Evolutionary conservation across 2,797 vertebrate genomes (phyloP), one percentile per base, ranked within the genome.

Genomic region (Danio tinwini): DNA sequence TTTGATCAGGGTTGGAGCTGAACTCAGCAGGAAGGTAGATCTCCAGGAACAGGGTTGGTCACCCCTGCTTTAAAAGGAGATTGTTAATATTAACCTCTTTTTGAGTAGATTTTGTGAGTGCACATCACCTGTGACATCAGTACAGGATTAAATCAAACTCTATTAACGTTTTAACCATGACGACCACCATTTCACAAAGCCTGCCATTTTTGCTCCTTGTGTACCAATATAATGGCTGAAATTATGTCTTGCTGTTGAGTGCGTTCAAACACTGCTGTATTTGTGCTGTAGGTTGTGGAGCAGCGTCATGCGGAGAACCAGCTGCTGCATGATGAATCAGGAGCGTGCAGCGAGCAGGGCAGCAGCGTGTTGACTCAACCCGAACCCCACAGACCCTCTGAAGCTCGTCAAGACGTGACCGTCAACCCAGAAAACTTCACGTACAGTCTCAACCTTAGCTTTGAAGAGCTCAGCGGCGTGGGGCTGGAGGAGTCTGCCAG

Each of bases 361-460:
- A 77, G 92, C 39, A 61, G 81, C 29, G 44, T 89, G 0, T 59
- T 70, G 7, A 92, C 90, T 0, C 83, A 81, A 0, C 94, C 94
- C 0, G 62, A 91, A 0, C 8, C 90, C 0, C 6, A 79, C 7
- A 88, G 86, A 11, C 91, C 90, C 14, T 56, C 78, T 0, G 86
- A 75, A 16, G 86, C 79, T 7, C 82, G 84, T 58, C 89, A 81
- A 68, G 90, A 74, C 0, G 86, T 84, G 0, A 91, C 47, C 61
- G 40, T 85, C 42, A 65, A 77, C 56, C 14, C 83, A 4, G 80
- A 84, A 39, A 69, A 89, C 11, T 87, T 92, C 0, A 89, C 91
- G 62, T 99, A 97, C 88, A 95, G 92, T 2, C 93, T 99, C 55
- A 98, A 95, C 91, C 96, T 99, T 86, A 99, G 98, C 92, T 99